A percentile compares a stretch with the other conserved stretches of the same genome.
These are phyloP conservation scores for Gadopsis bispinosus DNA, from an alignment of 2,797 vertebrate genomes.

Conservation along the genomic window DNA sequence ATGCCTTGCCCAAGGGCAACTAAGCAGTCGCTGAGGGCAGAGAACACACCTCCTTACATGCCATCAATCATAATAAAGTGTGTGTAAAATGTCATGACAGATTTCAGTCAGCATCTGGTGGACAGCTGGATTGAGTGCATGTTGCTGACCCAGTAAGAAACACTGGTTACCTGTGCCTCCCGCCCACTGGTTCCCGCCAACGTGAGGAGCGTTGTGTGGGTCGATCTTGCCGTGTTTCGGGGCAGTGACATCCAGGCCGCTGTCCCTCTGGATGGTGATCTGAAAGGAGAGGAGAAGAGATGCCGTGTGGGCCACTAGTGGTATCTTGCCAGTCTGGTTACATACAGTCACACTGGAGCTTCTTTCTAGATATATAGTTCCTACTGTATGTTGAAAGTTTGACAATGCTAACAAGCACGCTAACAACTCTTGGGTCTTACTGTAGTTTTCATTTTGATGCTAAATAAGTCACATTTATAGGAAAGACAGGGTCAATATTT, in stretches of 20 bases:
- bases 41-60: neutral
- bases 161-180: conserved; percentile 90
- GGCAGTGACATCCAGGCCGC: conserved; percentile 90
- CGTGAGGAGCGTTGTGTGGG: conserved; percentile 89
- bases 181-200: conserved; percentile 97
- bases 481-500: neutral
- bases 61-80: neutral
- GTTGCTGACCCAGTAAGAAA: neutral
- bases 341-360: neutral
- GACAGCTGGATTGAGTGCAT: no score
- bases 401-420: neutral
- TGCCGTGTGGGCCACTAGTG: neutral
- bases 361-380: no score
- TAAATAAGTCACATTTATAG: neutral
- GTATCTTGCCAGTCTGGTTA: neutral
- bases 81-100: neutral
- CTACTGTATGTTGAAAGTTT: neutral
- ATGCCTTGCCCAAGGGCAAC: neutral
- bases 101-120: neutral
- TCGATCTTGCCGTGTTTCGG: conserved; percentile 96
- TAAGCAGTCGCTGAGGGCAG: neutral
- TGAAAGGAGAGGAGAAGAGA: conserved; percentile 60
- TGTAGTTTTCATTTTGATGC: neutral
- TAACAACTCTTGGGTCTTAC: neutral
- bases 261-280: conserved; percentile 95